phyloP scores from a whole-genome alignment of 2,797 vertebrate species.

The Acanthis flammea region DNA sequence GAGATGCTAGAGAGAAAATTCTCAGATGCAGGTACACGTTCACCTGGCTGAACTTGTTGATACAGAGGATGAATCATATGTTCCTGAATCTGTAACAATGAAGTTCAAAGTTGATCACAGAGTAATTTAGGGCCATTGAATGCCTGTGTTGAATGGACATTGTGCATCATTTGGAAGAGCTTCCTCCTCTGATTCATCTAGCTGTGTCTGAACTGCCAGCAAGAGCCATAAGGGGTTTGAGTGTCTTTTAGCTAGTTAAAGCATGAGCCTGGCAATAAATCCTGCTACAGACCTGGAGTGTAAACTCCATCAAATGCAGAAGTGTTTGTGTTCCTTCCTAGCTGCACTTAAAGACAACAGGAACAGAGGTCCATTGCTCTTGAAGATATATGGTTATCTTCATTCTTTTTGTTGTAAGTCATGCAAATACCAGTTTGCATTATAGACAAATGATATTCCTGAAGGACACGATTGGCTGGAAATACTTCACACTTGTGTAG shows the following conservation, averaged over 20 bases:
- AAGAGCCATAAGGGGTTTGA: background rate
- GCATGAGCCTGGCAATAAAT: background rate
- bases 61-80: background rate
- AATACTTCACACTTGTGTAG: background rate
- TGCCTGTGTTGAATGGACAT: background rate
- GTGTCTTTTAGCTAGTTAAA: background rate
- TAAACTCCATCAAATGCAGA: background rate
- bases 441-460: background rate
- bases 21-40: background rate
- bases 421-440: background rate
- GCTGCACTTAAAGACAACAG: background rate
- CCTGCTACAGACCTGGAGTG: background rate
- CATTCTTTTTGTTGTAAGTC: background rate
- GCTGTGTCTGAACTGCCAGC: background rate
- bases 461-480: background rate
- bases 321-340: background rate
- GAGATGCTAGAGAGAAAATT: background rate
- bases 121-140: background rate
- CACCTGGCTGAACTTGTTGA: background rate
- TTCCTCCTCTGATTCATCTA: background rate
- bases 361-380: background rate
- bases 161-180: background rate
- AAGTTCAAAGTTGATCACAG: background rate
- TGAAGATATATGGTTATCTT: background rate
- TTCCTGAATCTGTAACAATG: background rate